Evolutionary conservation across 2,113 vertebrate genomes (phyloP).

Genomic region (Canis aureus): DNA sequence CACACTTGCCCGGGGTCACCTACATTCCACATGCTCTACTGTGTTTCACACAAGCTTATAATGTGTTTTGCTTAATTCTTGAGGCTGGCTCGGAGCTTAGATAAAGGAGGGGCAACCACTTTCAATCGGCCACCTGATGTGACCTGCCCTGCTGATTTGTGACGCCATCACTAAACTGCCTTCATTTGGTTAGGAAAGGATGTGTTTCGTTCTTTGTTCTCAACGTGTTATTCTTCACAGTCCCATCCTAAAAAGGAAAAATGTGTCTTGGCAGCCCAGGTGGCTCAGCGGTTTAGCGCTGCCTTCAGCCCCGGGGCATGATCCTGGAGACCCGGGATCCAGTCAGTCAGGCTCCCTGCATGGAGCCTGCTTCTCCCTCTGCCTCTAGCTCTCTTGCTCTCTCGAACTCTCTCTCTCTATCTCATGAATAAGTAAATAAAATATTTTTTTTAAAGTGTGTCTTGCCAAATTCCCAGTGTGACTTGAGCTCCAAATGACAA

Average conservation of each 20-base stretch:
- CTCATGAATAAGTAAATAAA: too few relatives aligned
- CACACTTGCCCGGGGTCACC: background rate
- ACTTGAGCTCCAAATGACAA: background rate
- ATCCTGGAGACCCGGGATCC: too few relatives aligned
- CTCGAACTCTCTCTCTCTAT: too few relatives aligned
- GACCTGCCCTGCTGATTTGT: background rate
- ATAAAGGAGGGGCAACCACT: background rate
- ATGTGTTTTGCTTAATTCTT: background rate
- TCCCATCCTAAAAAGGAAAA: background rate
- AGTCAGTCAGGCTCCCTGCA: too few relatives aligned
- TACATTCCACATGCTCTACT: background rate
- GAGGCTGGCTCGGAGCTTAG: background rate
- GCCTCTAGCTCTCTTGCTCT: too few relatives aligned
- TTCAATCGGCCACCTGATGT: background rate
- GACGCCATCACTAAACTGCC: background rate
- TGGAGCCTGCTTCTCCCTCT: too few relatives aligned
- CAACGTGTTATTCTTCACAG: background rate
- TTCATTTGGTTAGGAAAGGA: background rate
- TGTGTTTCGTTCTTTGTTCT: background rate
- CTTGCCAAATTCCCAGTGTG: background rate
- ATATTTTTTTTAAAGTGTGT: background rate
- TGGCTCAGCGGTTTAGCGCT: too few relatives aligned
- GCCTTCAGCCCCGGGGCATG: too few relatives aligned
- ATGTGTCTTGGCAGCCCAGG: too few relatives aligned
- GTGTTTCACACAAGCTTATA: background rate